Evolutionary conservation across 2,113 vertebrate genomes (phyloP).

Genomic region (Apeltes quadracus): DNA sequence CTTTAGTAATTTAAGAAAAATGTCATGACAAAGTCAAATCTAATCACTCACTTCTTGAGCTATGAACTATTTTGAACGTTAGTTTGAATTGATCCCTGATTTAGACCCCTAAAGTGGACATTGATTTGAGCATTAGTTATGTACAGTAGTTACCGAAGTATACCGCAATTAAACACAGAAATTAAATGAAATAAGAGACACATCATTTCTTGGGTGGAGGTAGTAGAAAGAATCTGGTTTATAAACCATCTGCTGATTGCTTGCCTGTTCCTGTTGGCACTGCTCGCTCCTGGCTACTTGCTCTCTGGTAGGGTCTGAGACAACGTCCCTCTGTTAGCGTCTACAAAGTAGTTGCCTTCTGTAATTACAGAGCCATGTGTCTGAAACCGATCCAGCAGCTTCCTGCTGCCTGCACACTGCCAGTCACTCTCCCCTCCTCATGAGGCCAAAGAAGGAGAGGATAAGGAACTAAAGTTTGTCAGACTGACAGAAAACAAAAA

Average conservation of each 20-base stretch:
- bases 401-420: neutral
- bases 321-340: slow-evolving; percentile 41
- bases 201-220: neutral
- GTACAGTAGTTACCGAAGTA: too few species aligned
- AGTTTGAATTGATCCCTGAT: too few species aligned
- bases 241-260: neutral
- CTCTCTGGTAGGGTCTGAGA: slow-evolving; percentile 42
- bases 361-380: slow-evolving; percentile 59
- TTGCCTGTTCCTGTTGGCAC: neutral
- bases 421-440: slow-evolving; percentile 22
- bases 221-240: neutral
- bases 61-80: too few species aligned
- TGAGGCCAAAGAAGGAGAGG: neutral
- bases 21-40: too few species aligned
- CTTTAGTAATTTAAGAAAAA: too few species aligned
- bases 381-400: neutral
- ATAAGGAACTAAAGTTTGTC: neutral
- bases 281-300: slow-evolving; percentile 20
- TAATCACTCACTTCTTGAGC: too few species aligned
- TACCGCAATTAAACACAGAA: neutral
- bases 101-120: too few species aligned
- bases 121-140: too few species aligned
- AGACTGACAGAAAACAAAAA: too few species aligned
- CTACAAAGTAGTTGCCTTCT: slow-evolving; percentile 26
- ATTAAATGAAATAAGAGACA: neutral